These are phyloP conservation scores for Taeniopygia guttata DNA, from an alignment of 2,797 vertebrate species.

Conservation along the genomic window DNA sequence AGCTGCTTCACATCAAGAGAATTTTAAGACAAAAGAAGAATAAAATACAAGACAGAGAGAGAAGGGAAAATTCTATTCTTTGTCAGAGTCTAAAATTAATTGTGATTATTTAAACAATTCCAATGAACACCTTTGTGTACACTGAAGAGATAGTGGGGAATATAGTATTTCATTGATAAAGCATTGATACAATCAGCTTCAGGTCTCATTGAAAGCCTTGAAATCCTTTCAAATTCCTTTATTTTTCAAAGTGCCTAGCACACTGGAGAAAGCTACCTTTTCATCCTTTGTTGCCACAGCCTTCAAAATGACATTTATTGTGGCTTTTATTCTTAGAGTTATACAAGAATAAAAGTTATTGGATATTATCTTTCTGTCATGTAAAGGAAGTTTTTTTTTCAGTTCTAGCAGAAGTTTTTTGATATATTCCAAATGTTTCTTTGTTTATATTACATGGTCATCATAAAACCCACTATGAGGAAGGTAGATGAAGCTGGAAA, in stretches of 20 bases:
- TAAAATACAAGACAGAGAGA: slow-evolving; percentile 11
- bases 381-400: neutral
- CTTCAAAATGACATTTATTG: neutral
- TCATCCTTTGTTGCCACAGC: neutral
- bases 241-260: neutral
- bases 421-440: neutral
- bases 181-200: neutral
- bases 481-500: neutral
- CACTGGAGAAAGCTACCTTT: neutral
- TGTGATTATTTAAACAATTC: slow-evolving; percentile 40
- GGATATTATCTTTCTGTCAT: neutral
- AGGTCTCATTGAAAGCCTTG: neutral
- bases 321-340: neutral
- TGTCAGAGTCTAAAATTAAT: slow-evolving; percentile 56
- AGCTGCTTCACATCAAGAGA: slow-evolving; percentile 63
- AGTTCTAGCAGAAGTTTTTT: neutral
- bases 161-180: neutral
- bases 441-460: neutral
- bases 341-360: neutral
- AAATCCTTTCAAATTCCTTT: slow-evolving; percentile 8
- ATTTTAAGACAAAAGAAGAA: slow-evolving; percentile 56
- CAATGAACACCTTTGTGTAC: slow-evolving; percentile 3
- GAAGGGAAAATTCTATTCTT: slow-evolving; percentile 45
- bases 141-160: neutral
- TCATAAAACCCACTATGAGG: neutral